Evolutionary conservation across 2,888 invertebrate genomes (phyloP).

Genomic region (Sycophila texana): DNA sequence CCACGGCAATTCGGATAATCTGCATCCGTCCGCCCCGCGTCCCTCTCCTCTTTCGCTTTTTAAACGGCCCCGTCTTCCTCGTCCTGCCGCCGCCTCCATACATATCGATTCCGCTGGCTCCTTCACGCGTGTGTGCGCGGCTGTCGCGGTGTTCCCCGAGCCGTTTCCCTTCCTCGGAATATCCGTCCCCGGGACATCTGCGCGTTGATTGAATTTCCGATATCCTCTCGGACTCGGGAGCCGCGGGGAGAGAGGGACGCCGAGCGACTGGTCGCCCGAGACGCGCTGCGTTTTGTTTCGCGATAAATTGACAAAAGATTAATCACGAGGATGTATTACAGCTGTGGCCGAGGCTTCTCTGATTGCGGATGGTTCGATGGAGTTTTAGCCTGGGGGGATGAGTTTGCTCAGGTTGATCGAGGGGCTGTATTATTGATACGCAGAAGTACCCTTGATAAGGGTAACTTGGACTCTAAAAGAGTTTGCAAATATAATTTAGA

Average conservation of each 20-base stretch:
- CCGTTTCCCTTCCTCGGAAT: slow-evolving; percentile 67
- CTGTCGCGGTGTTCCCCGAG: slow-evolving; percentile 33
- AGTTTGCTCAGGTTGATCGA: too few species aligned
- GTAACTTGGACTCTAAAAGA: too few species aligned
- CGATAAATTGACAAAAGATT: slow-evolving; percentile 5
- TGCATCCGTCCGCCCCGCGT: slow-evolving; percentile 46
- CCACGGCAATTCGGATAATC: slow-evolving; percentile 74
- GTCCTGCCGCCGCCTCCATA: slow-evolving; percentile 1
- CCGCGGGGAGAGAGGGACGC: background rate
- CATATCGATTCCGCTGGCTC: slow-evolving; percentile 44
- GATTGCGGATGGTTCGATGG: background rate
- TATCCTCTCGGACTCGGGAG: slow-evolving; percentile 65
- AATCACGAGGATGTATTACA: slow-evolving; percentile 5
- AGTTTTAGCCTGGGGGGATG: too few species aligned
- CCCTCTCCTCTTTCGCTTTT: slow-evolving; percentile 36
- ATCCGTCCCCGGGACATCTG: slow-evolving; percentile 76
- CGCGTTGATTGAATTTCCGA: slow-evolving; percentile 75
- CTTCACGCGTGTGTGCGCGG: slow-evolving; percentile 28
- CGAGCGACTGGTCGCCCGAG: background rate
- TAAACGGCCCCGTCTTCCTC: slow-evolving; percentile 26
- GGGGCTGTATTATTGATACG: too few species aligned
- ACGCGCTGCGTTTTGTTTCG: slow-evolving; percentile 34
- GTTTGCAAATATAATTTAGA: too few species aligned
- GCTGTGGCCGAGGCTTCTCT: background rate
- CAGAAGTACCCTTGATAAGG: too few species aligned